A percentile compares a stretch with the other conserved stretches of the same genome.
Evolutionary conservation across 1,140 invertebrate genomes (phyloP).

Genomic region (Chironomus tepperi): DNA sequence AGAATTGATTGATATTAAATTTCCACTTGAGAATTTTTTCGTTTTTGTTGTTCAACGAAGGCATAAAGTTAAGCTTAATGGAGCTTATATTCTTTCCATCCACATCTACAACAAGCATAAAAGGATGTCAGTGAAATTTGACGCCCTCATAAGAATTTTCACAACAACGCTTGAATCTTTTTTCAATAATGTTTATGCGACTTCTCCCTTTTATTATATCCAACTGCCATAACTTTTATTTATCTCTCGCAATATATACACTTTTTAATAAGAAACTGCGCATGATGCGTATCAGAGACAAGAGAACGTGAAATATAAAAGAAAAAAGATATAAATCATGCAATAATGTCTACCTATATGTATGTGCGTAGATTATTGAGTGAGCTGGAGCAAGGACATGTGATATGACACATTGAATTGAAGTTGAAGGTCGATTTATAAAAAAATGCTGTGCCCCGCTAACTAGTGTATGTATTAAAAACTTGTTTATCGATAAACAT

Average conservation of each 20-base stretch:
- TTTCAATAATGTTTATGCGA: background rate
- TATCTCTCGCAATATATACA: too few species aligned
- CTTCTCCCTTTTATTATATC: background rate
- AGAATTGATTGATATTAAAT: slow-evolving; percentile 13
- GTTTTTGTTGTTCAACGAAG: background rate
- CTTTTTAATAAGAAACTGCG: too few species aligned
- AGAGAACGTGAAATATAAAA: too few species aligned
- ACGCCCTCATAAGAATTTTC: background rate
- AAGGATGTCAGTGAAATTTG: background rate
- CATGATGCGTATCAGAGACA: too few species aligned
- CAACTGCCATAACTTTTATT: too few species aligned
- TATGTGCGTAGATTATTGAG: too few species aligned
- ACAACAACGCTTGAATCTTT: background rate
- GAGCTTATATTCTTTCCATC: background rate
- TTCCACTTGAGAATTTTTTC: slow-evolving; percentile 15
- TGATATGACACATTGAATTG: background rate
- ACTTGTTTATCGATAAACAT: too few species aligned
- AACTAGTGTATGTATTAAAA: too few species aligned
- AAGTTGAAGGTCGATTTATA: background rate
- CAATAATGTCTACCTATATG: too few species aligned
- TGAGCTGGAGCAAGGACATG: background rate
- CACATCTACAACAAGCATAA: too few species aligned
- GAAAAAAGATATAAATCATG: too few species aligned
- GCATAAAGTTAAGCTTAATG: background rate
- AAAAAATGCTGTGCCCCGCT: too few species aligned